Evolutionary conservation across 1,140 invertebrate species (phyloP), one percentile per base, ranked within the genome.

Genomic region (Pseudomyrmex cubaensis): DNA sequence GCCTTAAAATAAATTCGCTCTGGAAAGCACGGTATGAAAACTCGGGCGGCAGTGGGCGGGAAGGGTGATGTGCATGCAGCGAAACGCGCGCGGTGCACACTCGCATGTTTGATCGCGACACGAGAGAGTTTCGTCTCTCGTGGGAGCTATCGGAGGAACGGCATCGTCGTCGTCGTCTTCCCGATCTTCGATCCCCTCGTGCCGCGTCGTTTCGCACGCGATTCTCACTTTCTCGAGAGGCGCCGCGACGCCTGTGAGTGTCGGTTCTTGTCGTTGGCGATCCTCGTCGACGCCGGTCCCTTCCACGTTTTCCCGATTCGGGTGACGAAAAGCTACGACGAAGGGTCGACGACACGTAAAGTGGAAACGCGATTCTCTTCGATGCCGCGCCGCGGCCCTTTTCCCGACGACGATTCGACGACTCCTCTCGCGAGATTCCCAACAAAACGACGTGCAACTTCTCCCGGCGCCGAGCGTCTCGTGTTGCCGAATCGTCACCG

Each of bases 91-190:
- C 22, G 20, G 15, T 56, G 80, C 59, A 82, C 54, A 15, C 70
- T 35, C 62, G 48, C 59, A 15, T 22, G 59, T 74, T 48, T 62
- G 59, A 76, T 76, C 80, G 72, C 59, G 59, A 64, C 72, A 83
- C 52, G 12, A 56, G 66, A 74, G 72, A 7, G 35, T 50, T 66
- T 86, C 72, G 88, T 77, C 56, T 80, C 82, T 72, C 77, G n/a
- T 2, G 82, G 72, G 85, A 66, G 61, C 80, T 78, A 87, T 89
- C 80, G 73, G 69, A 54, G 56, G 66, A 82, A 56, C 62, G 82
- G 63, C 54, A 67, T 75, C 46, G 54, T 62, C 17, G 35, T 62
- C 35, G 20, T 54, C 54, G 17, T 75, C 56, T 62, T 20, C n/a
- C 50, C n/a, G 13, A 52, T 50, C 56, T 3, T 62, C 56, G 1